Percentiles rank a stretch among this genome's conserved stretches.
phyloP scores from a whole-genome alignment of 2,113 vertebrate genomes.

The Elaphurus davidianus region DNA sequence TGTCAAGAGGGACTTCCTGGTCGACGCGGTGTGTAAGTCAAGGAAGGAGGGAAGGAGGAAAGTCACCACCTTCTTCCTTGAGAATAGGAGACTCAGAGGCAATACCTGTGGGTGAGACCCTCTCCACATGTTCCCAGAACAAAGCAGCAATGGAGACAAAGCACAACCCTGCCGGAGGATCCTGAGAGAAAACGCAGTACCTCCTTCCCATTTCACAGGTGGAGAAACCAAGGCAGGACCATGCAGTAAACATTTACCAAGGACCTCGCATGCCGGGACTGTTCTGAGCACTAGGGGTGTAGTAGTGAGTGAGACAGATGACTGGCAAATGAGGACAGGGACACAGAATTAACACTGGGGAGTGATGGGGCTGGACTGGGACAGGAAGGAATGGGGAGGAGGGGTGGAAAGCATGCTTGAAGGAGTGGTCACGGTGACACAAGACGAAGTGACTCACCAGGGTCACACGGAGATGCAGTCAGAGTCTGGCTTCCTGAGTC shows the following conservation, averaged over 20 bases:
- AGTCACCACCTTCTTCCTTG: not conserved
- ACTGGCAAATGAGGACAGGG: not conserved
- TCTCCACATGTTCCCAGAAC: rapidly evolving
- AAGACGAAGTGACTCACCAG: not conserved
- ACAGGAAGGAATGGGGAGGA: not conserved
- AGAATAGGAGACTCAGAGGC: not conserved
- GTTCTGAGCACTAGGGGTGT: rapidly evolving
- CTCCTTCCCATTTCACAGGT: not conserved
- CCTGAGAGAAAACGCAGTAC: not conserved
- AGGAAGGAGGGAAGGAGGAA: not conserved
- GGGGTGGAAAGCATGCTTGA: not conserved
- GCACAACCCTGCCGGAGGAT: not conserved
- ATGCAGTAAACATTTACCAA: rapidly evolving
- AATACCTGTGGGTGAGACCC: not conserved
- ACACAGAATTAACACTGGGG: not conserved
- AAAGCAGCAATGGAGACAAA: not conserved
- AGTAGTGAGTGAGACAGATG: not conserved
- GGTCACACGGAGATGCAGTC: not conserved
- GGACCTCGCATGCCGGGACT: rapidly evolving
- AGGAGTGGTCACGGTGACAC: not conserved
- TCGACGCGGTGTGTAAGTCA: not conserved
- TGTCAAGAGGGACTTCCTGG: not conserved
- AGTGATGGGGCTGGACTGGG: not conserved
- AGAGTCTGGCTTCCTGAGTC: not conserved
- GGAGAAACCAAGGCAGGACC: not conserved